These are phyloP conservation scores for Hiodon alosoides DNA, from an alignment of 2,113 vertebrate species.

Conservation along the genomic window DNA sequence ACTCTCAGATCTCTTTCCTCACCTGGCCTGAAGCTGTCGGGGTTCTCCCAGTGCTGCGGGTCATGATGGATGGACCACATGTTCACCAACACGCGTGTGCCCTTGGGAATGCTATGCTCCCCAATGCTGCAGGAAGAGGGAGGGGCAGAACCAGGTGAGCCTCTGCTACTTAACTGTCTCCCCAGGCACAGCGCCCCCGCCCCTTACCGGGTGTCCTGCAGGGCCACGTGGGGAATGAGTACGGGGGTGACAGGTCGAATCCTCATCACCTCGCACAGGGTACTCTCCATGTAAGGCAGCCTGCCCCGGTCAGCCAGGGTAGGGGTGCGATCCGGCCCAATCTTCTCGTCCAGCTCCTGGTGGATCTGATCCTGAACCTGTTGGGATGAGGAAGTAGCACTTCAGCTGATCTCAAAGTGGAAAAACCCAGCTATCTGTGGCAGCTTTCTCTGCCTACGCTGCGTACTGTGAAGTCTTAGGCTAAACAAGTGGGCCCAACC, in stretches of 20 bases:
- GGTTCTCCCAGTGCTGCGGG: slow-evolving; percentile 57
- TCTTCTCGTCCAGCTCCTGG: slow-evolving; percentile 59
- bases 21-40: slow-evolving; percentile 49
- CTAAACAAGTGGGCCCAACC: no score
- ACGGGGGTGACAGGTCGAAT: slow-evolving; percentile 66
- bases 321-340: slow-evolving; percentile 49
- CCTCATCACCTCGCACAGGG: slow-evolving; percentile 67
- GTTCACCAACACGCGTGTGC: slow-evolving; percentile 66
- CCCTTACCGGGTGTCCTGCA: slow-evolving; percentile 55
- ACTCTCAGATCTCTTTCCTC: background rate
- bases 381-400: background rate
- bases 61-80: slow-evolving; percentile 70
- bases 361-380: slow-evolving; percentile 64
- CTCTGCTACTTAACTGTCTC: background rate
- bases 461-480: no score
- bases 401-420: background rate
- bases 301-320: slow-evolving; percentile 46
- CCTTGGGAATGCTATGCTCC: slow-evolving; percentile 43
- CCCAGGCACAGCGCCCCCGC: background rate
- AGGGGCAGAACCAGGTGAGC: background rate
- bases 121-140: slow-evolving; percentile 46
- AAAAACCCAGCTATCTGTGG: background rate
- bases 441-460: no score
- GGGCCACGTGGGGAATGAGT: slow-evolving; percentile 64
- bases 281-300: slow-evolving; percentile 61